These are phyloP conservation scores for Synergus gifuensis DNA, from an alignment of 2,888 invertebrate species.

Conservation along the genomic window DNA sequence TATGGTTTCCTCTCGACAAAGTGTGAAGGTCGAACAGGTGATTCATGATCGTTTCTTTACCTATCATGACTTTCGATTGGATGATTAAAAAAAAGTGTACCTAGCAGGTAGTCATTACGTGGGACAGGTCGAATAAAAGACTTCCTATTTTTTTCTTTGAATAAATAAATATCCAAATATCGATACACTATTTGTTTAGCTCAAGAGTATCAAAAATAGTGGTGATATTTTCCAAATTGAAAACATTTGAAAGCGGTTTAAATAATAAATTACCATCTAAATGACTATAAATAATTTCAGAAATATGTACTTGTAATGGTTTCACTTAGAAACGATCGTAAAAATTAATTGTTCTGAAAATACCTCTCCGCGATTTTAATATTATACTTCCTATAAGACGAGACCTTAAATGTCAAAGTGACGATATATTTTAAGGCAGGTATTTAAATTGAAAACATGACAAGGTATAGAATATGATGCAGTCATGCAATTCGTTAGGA, in stretches of 20 bases:
- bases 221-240: too few relatives aligned
- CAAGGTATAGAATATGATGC: slow-evolving; percentile 7
- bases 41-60: slow-evolving; percentile 29
- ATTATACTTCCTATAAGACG: neutral
- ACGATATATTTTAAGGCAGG: neutral
- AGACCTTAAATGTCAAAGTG: neutral
- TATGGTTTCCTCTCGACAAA: slow-evolving; percentile 33
- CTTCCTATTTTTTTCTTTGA: neutral
- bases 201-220: too few relatives aligned
- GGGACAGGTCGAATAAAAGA: neutral
- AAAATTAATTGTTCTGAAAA: too few relatives aligned
- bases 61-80: slow-evolving; percentile 27
- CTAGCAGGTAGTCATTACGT: neutral
- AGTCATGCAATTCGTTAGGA: slow-evolving; percentile 8
- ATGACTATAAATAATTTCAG: too few relatives aligned
- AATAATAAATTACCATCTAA: too few relatives aligned
- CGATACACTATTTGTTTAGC: too few relatives aligned
- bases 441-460: slow-evolving; percentile 7
- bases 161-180: neutral
- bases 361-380: too few relatives aligned
- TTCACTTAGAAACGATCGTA: too few relatives aligned
- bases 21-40: slow-evolving; percentile 27
- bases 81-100: slow-evolving; percentile 1
- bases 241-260: too few relatives aligned
- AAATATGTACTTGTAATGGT: too few relatives aligned